Conservation (phyloP, 1,140 invertebrate genomes). For the Dreissena polymorpha region DNA sequence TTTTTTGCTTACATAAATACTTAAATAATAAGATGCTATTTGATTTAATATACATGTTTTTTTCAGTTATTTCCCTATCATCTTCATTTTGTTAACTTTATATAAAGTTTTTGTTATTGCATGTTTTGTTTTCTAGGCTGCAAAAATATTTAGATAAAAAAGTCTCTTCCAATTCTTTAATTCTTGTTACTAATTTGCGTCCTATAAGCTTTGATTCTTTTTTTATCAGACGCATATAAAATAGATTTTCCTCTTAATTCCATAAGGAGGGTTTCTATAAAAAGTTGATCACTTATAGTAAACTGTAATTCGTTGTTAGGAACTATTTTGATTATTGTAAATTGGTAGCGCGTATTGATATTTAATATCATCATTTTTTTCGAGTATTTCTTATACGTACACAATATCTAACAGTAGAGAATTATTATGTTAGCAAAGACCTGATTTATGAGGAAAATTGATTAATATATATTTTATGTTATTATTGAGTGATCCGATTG, state of each 20-base stretch:
- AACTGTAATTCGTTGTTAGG: constrained; percentile 20
- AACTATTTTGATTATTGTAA: constrained; percentile 29
- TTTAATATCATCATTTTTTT: not conserved
- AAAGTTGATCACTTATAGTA: constrained; percentile 4
- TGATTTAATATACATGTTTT: too few species aligned
- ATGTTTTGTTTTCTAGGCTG: too few species aligned
- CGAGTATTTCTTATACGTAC: not conserved
- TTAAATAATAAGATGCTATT: too few species aligned
- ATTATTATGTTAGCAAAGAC: not conserved
- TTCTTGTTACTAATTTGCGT: too few species aligned
- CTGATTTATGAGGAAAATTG: not conserved
- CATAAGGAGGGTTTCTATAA: constrained; percentile 28
- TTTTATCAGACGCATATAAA: not conserved
- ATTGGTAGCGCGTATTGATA: not conserved
- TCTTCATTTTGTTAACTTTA: too few species aligned
- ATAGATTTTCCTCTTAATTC: constrained; percentile 40
- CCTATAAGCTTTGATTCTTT: too few species aligned
- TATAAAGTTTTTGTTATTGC: too few species aligned
- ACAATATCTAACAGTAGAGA: constrained; percentile 1
- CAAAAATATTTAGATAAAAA: too few species aligned
- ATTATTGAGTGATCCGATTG: not conserved
- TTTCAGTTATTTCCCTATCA: too few species aligned
- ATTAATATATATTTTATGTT: constrained; percentile 1
- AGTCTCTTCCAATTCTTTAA: too few species aligned
- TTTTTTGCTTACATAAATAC: too few species aligned